Evolutionary conservation across 2,113 vertebrate genomes (phyloP), one percentile per base, ranked within the genome.

Genomic region (Cyrtonyx montezumae): DNA sequence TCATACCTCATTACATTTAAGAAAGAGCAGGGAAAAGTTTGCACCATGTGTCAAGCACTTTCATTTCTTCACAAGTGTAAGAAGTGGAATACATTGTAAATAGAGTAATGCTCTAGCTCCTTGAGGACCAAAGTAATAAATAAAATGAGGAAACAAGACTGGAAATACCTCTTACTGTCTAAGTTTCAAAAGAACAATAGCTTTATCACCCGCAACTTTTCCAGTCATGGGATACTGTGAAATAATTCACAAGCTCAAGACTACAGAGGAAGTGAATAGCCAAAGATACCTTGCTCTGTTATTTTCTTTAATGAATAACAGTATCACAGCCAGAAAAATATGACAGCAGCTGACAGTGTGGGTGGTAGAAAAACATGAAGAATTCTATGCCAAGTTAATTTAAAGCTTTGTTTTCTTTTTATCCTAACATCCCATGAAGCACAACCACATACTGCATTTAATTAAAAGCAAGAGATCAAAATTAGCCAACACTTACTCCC

Each of bases 231-330:
- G 18, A 30, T 28, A 56, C 20, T 28, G 63, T 2, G 3, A 78
- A 84, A 82, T 16, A 3, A 30, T 26, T 78, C 2, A 9, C 21
- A 6, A 86, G 56, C 13, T 75, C 56, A 73, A 65, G 43, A 32
- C 26, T 62, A 21, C 8, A 84, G 48, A 66, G 46, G 23, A 88
- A 43, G 22, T 8, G 16, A 83, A 23, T 59, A 85, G 46, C 43
- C 34, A 75, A 75, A 82, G 26, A n/a, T 79, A 86, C 62, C n/a
- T 84, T 55, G 26, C 20, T 81, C n/a, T 92, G 58, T 68, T 79
- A 73, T 79, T 90, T 91, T 71, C 69, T 86, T 91, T 84, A 94
- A 93, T 74, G 74, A 92, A 79, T 58, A 90, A 42, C 66, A 82
- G 36, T 63, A 88, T 42, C 42, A 68, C 28, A 94, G 86, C 53